These are phyloP conservation scores for Xestia sexstrigata DNA, from an alignment of 2,888 invertebrate genomes.

Conservation along the genomic window DNA sequence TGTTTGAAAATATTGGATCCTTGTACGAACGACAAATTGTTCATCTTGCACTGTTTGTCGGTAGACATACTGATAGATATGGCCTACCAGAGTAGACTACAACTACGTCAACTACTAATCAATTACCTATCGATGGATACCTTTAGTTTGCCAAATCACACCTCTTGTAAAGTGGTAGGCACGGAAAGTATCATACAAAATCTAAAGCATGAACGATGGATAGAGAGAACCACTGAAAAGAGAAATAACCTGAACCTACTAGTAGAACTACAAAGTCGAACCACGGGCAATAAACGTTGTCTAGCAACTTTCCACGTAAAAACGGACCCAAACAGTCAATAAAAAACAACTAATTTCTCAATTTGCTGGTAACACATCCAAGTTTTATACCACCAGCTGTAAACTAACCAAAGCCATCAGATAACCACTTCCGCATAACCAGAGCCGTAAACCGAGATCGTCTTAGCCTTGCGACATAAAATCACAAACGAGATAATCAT, in stretches of 20 bases:
- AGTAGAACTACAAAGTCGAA: too few species aligned
- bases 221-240: too few species aligned
- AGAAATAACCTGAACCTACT: too few species aligned
- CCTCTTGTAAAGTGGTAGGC: background rate
- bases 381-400: slow-evolving; percentile 3
- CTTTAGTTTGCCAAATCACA: background rate
- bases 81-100: background rate
- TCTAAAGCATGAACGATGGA: background rate
- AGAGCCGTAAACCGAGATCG: slow-evolving; percentile 39
- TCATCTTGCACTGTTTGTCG: background rate
- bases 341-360: slow-evolving; percentile 13
- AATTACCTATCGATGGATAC: background rate
- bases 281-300: too few species aligned
- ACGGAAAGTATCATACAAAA: background rate
- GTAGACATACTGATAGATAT: background rate
- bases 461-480: slow-evolving; percentile 49
- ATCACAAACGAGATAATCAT: slow-evolving; percentile 59
- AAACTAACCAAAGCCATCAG: slow-evolving; percentile 22
- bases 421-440: slow-evolving; percentile 48
- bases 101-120: background rate
- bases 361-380: slow-evolving; percentile 2
- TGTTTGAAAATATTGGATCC: slow-evolving; percentile 5
- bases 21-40: background rate
- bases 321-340: background rate
- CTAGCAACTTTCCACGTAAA: background rate